Evolutionary conservation across 2,113 vertebrate species (phyloP).

Genomic region (Xyliphius kryptos): DNA sequence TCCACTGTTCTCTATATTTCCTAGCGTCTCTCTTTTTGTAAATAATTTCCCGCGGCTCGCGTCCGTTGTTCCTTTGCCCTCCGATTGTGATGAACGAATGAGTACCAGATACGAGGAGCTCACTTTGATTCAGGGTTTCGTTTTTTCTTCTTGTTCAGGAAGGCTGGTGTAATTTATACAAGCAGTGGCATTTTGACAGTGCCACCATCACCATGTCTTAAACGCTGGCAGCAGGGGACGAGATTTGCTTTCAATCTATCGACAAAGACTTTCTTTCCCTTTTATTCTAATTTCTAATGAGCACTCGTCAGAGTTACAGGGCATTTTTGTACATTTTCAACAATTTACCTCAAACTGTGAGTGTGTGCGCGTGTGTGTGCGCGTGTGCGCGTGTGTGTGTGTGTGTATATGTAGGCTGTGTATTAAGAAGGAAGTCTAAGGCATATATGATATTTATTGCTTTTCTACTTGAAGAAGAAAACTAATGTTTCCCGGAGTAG

Average conservation of each 20-base stretch:
- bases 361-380: too few species aligned
- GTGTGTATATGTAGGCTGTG: conserved; percentile 49
- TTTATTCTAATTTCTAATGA: conserved; percentile 43
- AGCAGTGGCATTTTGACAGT: too few species aligned
- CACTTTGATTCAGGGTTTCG: conserved; percentile 60
- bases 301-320: conserved; percentile 84
- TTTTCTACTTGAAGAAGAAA: conserved; percentile 83
- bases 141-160: conserved; percentile 41
- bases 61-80: too few species aligned
- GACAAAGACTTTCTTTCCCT: too few species aligned
- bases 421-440: conserved; percentile 74
- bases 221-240: conserved; percentile 71
- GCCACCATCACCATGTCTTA: conserved; percentile 30
- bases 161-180: conserved; percentile 47
- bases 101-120: conserved; percentile 44
- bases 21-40: conserved; percentile 64
- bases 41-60: conserved; percentile 68
- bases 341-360: conserved; percentile 99
- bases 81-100: conserved; percentile 54
- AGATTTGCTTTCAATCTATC: too few species aligned
- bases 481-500: too few species aligned
- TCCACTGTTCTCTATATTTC: conserved; percentile 68
- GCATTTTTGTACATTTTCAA: conserved; percentile 85
- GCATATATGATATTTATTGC: conserved; percentile 76
- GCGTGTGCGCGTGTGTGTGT: too few species aligned